phyloP scores from a whole-genome alignment of 2,888 invertebrate species.

The Cryptocephalus primarius region DNA sequence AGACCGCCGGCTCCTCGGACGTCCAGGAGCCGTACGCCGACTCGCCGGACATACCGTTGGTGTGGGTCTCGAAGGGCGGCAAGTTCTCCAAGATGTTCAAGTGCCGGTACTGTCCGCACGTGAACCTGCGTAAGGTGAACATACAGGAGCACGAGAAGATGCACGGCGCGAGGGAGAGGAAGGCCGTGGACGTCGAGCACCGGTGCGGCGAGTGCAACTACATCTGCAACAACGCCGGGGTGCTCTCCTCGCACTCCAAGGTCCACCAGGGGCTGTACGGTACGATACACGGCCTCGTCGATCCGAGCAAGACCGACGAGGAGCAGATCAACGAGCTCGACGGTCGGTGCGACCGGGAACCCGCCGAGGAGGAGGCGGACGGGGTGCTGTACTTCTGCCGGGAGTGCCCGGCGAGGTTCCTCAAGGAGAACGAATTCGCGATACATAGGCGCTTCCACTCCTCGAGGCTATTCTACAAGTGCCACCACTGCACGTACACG shows the following conservation, averaged over 20 bases:
- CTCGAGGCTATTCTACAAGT: slow-evolving; percentile 51
- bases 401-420: slow-evolving; percentile 75
- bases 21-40: too few relatives aligned
- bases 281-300: slow-evolving; percentile 60
- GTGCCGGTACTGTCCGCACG: slow-evolving; percentile 75
- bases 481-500: slow-evolving; percentile 68
- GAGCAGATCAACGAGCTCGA: slow-evolving; percentile 48
- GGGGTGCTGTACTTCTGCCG: slow-evolving; percentile 58
- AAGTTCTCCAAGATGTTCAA: slow-evolving; percentile 73
- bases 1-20: too few relatives aligned
- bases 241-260: slow-evolving; percentile 61
- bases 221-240: slow-evolving; percentile 60
- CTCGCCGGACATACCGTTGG: slow-evolving; percentile 50
- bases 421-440: slow-evolving; percentile 60
- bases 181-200: slow-evolving; percentile 42
- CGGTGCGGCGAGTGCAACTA: slow-evolving; percentile 73
- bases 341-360: slow-evolving; percentile 9
- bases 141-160: slow-evolving; percentile 77
- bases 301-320: slow-evolving; percentile 52
- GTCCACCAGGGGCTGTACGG: slow-evolving; percentile 63
- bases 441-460: slow-evolving; percentile 64
- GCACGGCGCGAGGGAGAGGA: slow-evolving; percentile 45
- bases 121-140: slow-evolving; percentile 68
- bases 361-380: slow-evolving; percentile 21
- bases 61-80: slow-evolving; percentile 65